Percentiles rank a stretch among this genome's conserved stretches.
Conservation (phyloP, 2,113 vertebrate species). For the Nesogale talazaci region DNA sequence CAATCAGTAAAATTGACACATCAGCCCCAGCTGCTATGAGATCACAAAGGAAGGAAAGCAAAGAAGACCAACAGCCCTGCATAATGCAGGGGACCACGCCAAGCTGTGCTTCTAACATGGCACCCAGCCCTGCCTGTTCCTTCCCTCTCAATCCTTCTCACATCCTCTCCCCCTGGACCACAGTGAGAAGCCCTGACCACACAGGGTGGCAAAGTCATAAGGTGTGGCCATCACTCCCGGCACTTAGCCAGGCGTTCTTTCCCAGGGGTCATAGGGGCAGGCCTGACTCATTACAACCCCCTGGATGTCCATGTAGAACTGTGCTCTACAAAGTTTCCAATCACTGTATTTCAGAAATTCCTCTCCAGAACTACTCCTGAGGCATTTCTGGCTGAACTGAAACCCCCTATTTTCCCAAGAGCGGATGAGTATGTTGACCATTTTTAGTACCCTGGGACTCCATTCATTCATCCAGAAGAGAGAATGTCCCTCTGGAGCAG, state of each 20-base stretch:
- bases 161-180: too few species aligned
- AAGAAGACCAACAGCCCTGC: too few species aligned
- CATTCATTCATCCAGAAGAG: neutral
- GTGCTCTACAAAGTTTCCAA: neutral
- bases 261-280: neutral
- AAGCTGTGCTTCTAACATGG: neutral
- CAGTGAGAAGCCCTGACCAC: fast-evolving
- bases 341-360: neutral
- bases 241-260: neutral
- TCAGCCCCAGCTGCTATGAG: neutral
- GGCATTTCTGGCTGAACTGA: neutral
- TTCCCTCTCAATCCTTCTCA: fast-evolving
- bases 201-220: fast-evolving
- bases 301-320: neutral
- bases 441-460: neutral
- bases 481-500: neutral
- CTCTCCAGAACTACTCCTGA: neutral
- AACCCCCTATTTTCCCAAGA: neutral
- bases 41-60: neutral
- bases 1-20: neutral
- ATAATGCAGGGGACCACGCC: fast-evolving
- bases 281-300: neutral
- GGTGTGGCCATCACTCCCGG: neutral
- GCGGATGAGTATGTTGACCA: neutral
- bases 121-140: fast-evolving